phyloP scores from a whole-genome alignment of 2,888 invertebrate genomes.

The Conus canariensis region DNA sequence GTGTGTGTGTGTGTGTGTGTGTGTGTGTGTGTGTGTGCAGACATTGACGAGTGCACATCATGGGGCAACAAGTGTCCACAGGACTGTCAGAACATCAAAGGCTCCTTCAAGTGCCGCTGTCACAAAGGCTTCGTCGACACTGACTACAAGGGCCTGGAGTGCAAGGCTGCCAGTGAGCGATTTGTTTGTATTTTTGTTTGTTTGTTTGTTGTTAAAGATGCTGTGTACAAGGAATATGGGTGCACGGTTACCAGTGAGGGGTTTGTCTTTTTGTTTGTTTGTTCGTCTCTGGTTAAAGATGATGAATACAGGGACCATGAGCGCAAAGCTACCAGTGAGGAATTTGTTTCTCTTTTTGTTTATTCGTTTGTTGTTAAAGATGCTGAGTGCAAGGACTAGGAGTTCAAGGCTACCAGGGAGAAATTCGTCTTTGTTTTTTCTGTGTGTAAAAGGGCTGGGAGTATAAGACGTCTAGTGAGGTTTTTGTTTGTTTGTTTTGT shows the following conservation, averaged over 20 bases:
- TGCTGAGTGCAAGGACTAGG: too few species aligned
- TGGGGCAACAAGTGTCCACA: conserved; percentile 93
- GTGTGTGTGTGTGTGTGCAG: conserved; percentile 76
- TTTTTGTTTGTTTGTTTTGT: too few species aligned
- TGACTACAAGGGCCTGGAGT: conserved; percentile 65
- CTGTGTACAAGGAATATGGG: background rate
- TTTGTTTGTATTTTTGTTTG: background rate
- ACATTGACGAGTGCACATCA: conserved; percentile 92
- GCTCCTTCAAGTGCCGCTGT: conserved; percentile 92
- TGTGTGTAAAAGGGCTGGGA: too few species aligned
- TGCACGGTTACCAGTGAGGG: background rate
- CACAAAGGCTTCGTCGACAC: conserved; percentile 78
- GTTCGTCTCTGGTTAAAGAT: too few species aligned
- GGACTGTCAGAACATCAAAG: conserved; percentile 93
- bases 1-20: background rate
- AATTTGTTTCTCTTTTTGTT: too few species aligned
- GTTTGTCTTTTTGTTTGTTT: too few species aligned
- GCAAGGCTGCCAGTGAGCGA: conserved; percentile 67
- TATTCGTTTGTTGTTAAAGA: too few species aligned
- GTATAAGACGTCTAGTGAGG: too few species aligned
- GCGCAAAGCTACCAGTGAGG: too few species aligned
- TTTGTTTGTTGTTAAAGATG: background rate
- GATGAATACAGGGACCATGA: too few species aligned
- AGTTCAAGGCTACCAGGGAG: too few species aligned
- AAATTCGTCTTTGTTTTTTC: too few species aligned